Evolutionary conservation across 2,888 invertebrate species (phyloP).

Genomic region (Acrobasis consociella): DNA sequence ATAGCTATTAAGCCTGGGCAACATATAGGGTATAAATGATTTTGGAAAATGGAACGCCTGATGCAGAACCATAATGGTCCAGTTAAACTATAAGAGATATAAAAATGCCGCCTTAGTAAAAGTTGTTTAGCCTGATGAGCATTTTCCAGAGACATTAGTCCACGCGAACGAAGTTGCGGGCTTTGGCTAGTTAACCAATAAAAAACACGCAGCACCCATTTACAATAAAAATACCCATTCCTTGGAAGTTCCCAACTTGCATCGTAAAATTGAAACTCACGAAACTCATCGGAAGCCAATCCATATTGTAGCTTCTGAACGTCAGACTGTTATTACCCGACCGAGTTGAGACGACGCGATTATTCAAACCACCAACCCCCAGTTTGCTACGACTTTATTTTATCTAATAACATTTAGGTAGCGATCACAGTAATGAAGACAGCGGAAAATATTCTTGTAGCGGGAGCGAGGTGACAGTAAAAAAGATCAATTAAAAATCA

Average conservation of each 20-base stretch:
- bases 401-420: slow-evolving; percentile 29
- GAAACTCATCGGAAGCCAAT: slow-evolving; percentile 23
- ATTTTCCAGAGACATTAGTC: too few relatives aligned
- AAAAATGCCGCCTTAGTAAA: too few relatives aligned
- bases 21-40: too few relatives aligned
- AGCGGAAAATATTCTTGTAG: slow-evolving; percentile 3
- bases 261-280: slow-evolving; percentile 19
- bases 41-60: too few relatives aligned
- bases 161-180: too few relatives aligned
- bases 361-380: slow-evolving; percentile 39
- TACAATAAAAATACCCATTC: slow-evolving; percentile 10
- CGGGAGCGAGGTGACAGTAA: too few relatives aligned
- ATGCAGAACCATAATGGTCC: too few relatives aligned
- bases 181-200: too few relatives aligned
- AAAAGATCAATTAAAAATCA: too few relatives aligned
- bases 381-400: slow-evolving; percentile 30
- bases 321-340: slow-evolving; percentile 48
- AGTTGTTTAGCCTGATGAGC: too few relatives aligned
- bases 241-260: background rate
- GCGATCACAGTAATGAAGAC: slow-evolving; percentile 10
- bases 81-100: too few relatives aligned
- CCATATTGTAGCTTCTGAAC: slow-evolving; percentile 26
- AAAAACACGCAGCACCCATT: background rate
- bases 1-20: too few relatives aligned
- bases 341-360: slow-evolving; percentile 45